Conservation (phyloP, 2,888 invertebrate genomes). For the Mylabris sibirica region DNA sequence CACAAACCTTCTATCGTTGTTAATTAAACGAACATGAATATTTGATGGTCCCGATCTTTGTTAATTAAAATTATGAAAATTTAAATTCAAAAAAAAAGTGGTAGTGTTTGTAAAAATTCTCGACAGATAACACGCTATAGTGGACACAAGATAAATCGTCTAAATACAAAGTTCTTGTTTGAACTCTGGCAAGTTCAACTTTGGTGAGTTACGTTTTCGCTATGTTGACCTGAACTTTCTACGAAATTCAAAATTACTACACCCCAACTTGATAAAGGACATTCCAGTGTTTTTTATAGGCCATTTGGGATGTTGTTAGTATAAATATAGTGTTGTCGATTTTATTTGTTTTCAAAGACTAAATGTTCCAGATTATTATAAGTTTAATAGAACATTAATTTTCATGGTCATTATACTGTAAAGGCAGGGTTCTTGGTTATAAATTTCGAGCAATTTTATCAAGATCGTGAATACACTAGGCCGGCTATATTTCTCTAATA, state of each 20-base stretch:
- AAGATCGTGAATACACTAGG: background rate
- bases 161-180: background rate
- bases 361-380: background rate
- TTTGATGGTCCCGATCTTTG: constrained; percentile 45
- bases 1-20: constrained; percentile 18
- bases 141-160: background rate
- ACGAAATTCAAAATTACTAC: constrained; percentile 4
- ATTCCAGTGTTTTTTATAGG: background rate
- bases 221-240: constrained; percentile 2
- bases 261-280: background rate
- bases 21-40: constrained; percentile 50
- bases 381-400: background rate
- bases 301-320: background rate
- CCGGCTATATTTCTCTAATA: background rate
- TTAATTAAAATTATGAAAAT: constrained; percentile 40
- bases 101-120: background rate
- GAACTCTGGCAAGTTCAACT: background rate
- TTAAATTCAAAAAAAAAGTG: background rate
- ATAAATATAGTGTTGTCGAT: background rate
- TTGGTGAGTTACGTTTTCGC: background rate
- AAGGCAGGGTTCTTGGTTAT: background rate
- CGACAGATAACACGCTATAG: background rate
- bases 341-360: background rate
- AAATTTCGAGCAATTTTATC: background rate
- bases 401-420: background rate